Evolutionary conservation across 2,797 vertebrate species (phyloP), one percentile per base, ranked within the genome.

Genomic region (Argentina silus): DNA sequence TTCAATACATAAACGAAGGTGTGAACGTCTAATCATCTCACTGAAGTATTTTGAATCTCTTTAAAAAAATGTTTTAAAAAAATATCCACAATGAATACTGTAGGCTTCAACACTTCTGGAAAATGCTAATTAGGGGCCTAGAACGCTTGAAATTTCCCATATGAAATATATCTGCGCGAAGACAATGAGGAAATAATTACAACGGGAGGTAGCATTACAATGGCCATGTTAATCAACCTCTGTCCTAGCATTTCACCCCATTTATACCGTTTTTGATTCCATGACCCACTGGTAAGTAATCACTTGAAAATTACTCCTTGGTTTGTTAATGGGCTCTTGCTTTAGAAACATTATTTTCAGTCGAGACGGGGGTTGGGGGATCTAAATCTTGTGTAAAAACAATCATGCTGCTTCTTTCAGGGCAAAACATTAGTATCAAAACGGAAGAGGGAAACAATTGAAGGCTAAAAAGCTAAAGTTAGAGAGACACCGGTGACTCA

Each of bases 101-200:
- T 36, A 87, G 84, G 81, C 84, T 81, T 50, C 47, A 78, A 87
- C 89, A 91, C 81, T 92, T 89, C 47, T 83, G 87, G 86, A 92
- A 90, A 92, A 93, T 88, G 91, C 89, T 93, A 94, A 95, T 93
- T 93, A 92, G 27, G 4, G 27, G 27, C 27, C 4, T 36, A 36
- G 88, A 88, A 85, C 75, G 89, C 92, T 93, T 86, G 85, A 90
- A 93, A 91, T 91, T 86, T 91, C 91, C 92, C 91, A 89, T 90
- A 93, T 93, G 89, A 93, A 94, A 94, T 93, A 86, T 90, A 92
- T 94, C 93, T 90, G 84, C 90, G 89, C 76, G 91, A 93, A 93
- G 92, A 94, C 92, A 94, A 94, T 92, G 92, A 93, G 89, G 90
- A 94, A 94, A 94, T 95, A 94, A 94, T 95, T 94, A 94, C 89